A percentile compares a stretch with the other conserved stretches of the same genome.
Evolutionary conservation across 2,113 vertebrate genomes (phyloP).

Genomic region (Pedionomus torquatus): DNA sequence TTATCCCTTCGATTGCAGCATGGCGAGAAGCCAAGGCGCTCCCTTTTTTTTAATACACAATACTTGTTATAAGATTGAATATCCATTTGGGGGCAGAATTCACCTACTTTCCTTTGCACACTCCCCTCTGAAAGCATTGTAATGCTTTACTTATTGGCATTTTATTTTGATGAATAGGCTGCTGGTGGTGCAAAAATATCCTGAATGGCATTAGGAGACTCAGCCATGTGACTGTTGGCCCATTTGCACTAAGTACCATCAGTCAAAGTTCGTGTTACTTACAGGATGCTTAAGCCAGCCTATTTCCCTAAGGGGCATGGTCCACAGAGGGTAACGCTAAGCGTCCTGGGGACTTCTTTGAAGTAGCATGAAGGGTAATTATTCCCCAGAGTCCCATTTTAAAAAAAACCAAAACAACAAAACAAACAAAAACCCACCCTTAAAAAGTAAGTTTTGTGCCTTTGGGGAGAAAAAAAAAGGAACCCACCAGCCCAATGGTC

Average conservation of each 20-base stretch:
- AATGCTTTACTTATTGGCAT: conserved; percentile 56
- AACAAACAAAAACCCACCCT: neutral
- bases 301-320: neutral
- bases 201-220: conserved; percentile 10
- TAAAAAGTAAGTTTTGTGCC: neutral
- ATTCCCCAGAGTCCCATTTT: neutral
- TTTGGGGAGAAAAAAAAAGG: neutral
- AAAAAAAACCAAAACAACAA: neutral
- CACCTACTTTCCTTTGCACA: conserved; percentile 8
- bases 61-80: conserved; percentile 61
- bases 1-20: neutral
- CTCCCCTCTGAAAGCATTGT: conserved; percentile 21
- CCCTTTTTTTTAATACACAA: neutral
- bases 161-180: conserved; percentile 59
- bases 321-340: neutral
- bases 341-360: neutral
- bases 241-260: conserved; percentile 34
- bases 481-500: accelerated
- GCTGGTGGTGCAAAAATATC: conserved; percentile 43
- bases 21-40: conserved; percentile 35
- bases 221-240: neutral
- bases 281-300: conserved; percentile 2
- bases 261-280: conserved; percentile 26
- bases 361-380: conserved; percentile 25
- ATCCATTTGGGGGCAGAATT: conserved; percentile 74